phyloP scores from a whole-genome alignment of 2,113 vertebrate genomes.

The Hucho hucho region DNA sequence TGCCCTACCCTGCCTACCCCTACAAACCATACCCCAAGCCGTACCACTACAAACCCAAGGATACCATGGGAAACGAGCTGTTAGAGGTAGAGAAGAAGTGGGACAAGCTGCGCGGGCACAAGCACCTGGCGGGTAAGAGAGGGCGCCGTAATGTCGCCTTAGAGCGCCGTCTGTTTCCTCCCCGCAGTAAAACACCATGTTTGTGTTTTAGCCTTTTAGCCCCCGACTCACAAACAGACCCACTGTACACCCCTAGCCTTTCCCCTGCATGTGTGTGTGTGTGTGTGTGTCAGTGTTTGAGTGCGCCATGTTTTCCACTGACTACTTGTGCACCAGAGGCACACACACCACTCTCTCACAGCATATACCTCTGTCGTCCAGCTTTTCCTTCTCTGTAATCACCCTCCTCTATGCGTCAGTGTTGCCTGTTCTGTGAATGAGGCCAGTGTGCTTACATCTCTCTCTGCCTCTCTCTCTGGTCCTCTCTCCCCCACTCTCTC shows the following conservation, averaged over 20 bases:
- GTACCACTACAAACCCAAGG: constrained; percentile 43
- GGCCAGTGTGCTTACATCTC: constrained; percentile 67
- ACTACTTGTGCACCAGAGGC: constrained; percentile 72
- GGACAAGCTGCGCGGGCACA: constrained; percentile 62
- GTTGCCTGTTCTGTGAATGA: constrained; percentile 72
- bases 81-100: constrained; percentile 63
- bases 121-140: constrained; percentile 67
- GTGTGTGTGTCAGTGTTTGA: constrained; percentile 47
- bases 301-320: constrained; percentile 70
- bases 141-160: constrained; percentile 6
- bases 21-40: constrained; percentile 55
- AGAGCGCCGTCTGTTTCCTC: constrained; percentile 45
- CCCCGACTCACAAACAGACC: constrained; percentile 51
- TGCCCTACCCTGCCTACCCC: constrained; percentile 60
- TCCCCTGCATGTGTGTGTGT: constrained; percentile 39
- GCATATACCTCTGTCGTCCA: constrained; percentile 66
- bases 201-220: constrained; percentile 52
- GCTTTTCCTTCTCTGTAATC: constrained; percentile 68
- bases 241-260: constrained; percentile 51
- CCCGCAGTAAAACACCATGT: constrained; percentile 50
- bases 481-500: not conserved
- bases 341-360: constrained; percentile 51
- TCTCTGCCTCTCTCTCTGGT: constrained; percentile 4
- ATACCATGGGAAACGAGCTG: constrained; percentile 67
- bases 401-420: constrained; percentile 70